Conservation (phyloP, 2,113 vertebrate genomes). For the Psammodynastes pulverulentus region DNA sequence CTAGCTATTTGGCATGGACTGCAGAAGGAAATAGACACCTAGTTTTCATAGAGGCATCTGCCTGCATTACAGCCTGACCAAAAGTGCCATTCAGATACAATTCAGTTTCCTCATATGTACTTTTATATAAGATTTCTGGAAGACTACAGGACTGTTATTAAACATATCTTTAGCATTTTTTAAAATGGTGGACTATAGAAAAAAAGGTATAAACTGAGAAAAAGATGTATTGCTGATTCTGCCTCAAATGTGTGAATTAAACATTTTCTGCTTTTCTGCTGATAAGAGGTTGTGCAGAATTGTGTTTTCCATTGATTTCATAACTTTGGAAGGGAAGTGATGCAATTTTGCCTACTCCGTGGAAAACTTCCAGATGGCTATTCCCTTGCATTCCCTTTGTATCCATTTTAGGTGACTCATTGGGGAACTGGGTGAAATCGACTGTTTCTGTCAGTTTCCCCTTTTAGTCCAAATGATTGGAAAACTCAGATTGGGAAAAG, state of each 20-base stretch:
- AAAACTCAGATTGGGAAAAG: no score
- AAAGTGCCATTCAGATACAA: background rate
- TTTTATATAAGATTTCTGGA: background rate
- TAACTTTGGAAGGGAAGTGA: background rate
- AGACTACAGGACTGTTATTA: background rate
- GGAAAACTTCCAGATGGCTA: background rate
- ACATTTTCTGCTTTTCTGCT: background rate
- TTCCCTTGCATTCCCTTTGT: background rate
- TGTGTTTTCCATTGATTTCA: background rate
- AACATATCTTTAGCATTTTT: background rate
- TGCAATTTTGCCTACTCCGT: background rate
- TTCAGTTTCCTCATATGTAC: background rate
- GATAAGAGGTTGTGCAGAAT: background rate
- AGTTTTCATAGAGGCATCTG: background rate
- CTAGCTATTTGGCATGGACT: background rate
- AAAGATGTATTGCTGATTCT: background rate
- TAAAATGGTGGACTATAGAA: background rate
- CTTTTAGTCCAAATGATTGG: background rate
- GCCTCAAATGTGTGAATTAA: background rate
- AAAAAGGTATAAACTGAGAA: background rate
- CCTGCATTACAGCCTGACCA: background rate
- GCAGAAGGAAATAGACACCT: background rate
- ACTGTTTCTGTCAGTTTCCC: background rate
- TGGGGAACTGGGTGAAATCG: background rate
- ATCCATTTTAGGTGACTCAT: background rate